phyloP scores from a whole-genome alignment of 2,888 invertebrate species.

The Myopa testacea region DNA sequence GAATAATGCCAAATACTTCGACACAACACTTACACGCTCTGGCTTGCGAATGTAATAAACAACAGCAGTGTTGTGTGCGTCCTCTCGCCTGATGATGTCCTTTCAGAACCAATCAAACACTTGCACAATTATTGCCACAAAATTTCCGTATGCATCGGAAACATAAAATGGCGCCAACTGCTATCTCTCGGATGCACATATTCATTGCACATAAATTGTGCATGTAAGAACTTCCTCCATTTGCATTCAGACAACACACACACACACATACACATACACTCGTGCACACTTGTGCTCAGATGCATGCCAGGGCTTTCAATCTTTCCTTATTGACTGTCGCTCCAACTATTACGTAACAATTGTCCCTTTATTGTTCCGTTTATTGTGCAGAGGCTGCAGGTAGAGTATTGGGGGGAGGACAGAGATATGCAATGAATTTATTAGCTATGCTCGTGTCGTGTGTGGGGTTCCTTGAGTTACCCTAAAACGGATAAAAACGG shows the following conservation, averaged over 20 bases:
- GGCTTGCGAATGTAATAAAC: conserved; percentile 23
- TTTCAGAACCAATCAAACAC: conserved; percentile 37
- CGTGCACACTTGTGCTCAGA: conserved; percentile 4
- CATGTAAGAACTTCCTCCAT: conserved; percentile 38
- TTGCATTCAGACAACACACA: conserved; percentile 19
- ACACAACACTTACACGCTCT: not conserved
- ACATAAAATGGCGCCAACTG: conserved; percentile 40
- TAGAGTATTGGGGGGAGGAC: not conserved
- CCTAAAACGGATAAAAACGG: no score
- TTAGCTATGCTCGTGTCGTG: not conserved
- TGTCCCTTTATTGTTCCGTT: conserved; percentile 37
- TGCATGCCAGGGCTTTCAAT: conserved; percentile 28
- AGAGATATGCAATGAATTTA: conserved; percentile 20
- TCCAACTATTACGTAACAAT: conserved; percentile 39
- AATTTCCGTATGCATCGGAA: conserved; percentile 40
- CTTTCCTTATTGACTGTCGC: conserved; percentile 38
- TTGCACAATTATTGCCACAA: conserved; percentile 40
- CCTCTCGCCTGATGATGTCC: conserved; percentile 32
- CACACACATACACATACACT: not conserved
- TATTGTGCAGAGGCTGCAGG: not conserved
- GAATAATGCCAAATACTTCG: conserved; percentile 21
- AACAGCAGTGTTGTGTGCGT: conserved; percentile 12
- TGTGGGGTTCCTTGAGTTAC: not conserved
- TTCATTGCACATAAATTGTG: conserved; percentile 38
- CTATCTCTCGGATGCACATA: conserved; percentile 40